These are phyloP conservation scores for Macrotus californicus DNA, from an alignment of 2,113 vertebrate genomes.

Conservation along the genomic window DNA sequence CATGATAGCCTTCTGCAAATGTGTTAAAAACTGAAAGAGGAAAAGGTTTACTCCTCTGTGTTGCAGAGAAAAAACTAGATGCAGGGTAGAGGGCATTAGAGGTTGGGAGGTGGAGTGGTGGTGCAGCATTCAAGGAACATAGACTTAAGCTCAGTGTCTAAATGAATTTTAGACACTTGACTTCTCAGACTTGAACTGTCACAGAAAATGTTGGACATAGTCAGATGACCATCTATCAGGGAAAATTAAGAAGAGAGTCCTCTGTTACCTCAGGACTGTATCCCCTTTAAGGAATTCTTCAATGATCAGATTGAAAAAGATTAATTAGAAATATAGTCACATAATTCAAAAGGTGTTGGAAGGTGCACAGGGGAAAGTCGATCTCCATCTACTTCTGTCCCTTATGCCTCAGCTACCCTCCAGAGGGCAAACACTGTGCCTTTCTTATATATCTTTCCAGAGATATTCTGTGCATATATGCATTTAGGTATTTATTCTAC, in stretches of 20 bases:
- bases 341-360: not conserved
- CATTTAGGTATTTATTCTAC: not conserved
- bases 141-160: not conserved
- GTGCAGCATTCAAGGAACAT: not conserved
- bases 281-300: not conserved
- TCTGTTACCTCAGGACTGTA: not conserved
- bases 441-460: not conserved
- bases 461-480: not conserved
- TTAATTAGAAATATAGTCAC: not conserved
- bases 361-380: not conserved
- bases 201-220: not conserved
- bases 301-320: not conserved
- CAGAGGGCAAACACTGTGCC: not conserved
- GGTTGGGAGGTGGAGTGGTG: too few relatives aligned
- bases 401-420: not conserved
- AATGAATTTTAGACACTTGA: not conserved
- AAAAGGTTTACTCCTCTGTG: not conserved
- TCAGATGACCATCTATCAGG: not conserved
- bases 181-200: not conserved
- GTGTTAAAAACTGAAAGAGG: not conserved
- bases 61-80: not conserved
- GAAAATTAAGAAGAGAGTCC: not conserved
- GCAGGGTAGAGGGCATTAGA: accelerated
- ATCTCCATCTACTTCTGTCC: not conserved
- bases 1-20: not conserved